phyloP scores from a whole-genome alignment of 2,888 invertebrate genomes.

The Gortyna flavago region DNA sequence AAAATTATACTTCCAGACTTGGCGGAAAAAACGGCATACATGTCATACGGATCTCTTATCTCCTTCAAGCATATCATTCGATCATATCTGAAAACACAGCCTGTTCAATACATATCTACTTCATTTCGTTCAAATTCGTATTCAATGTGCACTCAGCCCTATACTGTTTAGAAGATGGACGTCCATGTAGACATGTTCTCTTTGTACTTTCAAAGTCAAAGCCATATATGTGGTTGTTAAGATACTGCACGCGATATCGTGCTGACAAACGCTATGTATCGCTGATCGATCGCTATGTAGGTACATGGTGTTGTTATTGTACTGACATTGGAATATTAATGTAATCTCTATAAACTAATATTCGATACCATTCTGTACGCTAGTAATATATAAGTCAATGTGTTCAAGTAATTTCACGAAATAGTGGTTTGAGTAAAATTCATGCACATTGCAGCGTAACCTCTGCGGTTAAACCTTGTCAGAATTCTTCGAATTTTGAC shows the following conservation, averaged over 20 bases:
- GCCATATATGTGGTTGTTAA: constrained; percentile 48
- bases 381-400: no score
- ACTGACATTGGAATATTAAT: constrained; percentile 42
- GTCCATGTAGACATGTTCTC: constrained; percentile 53
- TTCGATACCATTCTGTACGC: constrained; percentile 16
- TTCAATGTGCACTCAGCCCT: constrained; percentile 41
- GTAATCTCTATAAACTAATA: constrained; percentile 40
- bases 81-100: constrained; percentile 33
- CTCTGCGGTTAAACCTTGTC: no score
- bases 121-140: constrained; percentile 20
- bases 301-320: constrained; percentile 14
- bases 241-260: constrained; percentile 58
- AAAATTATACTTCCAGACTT: constrained; percentile 1
- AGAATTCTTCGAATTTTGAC: no score
- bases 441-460: not conserved
- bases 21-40: not conserved
- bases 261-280: constrained; percentile 33
- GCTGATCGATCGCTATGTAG: constrained; percentile 38
- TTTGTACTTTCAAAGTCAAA: constrained; percentile 65
- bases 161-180: constrained; percentile 52
- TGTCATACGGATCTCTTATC: constrained; percentile 11
- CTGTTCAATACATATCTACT: constrained; percentile 8
- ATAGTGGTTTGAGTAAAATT: constrained; percentile 6
- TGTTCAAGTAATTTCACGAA: constrained; percentile 3
- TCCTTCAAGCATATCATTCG: not conserved